Percentiles rank a stretch among this genome's conserved stretches.
phyloP scores from a whole-genome alignment of 2,888 invertebrate species.

The Parasteatoda lunata region DNA sequence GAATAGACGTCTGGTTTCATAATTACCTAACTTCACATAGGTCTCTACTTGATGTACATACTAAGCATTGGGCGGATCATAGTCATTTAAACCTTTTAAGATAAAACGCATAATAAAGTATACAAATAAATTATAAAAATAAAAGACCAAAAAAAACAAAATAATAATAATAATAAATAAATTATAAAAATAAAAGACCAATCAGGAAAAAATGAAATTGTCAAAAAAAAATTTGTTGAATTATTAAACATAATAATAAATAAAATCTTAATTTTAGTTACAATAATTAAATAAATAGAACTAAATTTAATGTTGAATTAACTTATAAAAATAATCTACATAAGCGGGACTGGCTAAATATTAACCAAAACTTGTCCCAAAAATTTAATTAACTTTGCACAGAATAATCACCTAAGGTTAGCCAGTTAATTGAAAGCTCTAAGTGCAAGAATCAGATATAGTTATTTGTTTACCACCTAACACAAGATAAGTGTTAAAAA shows the following conservation, averaged over 20 bases:
- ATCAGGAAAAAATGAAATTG: neutral
- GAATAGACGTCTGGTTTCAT: slow-evolving; percentile 40
- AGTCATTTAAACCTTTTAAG: slow-evolving; percentile 5
- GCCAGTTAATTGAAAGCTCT: no score
- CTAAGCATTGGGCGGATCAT: neutral
- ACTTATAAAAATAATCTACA: no score
- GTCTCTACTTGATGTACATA: slow-evolving; percentile 27
- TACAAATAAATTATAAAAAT: neutral
- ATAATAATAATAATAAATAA: neutral
- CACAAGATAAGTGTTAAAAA: no score
- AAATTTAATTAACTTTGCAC: no score
- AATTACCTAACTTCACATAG: slow-evolving; percentile 40
- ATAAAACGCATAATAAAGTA: neutral
- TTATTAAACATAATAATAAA: neutral
- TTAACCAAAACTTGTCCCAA: no score
- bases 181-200: neutral
- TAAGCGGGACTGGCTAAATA: no score
- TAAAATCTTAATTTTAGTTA: no score
- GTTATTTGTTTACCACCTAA: no score
- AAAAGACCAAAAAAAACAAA: neutral
- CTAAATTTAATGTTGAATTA: no score
- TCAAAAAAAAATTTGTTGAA: neutral
- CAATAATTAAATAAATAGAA: no score
- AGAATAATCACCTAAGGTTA: no score
- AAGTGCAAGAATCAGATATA: no score